A percentile compares a stretch with the other conserved stretches of the same genome.
These are phyloP conservation scores for Scaeva pyrastri DNA, from an alignment of 2,888 invertebrate species.

Conservation along the genomic window DNA sequence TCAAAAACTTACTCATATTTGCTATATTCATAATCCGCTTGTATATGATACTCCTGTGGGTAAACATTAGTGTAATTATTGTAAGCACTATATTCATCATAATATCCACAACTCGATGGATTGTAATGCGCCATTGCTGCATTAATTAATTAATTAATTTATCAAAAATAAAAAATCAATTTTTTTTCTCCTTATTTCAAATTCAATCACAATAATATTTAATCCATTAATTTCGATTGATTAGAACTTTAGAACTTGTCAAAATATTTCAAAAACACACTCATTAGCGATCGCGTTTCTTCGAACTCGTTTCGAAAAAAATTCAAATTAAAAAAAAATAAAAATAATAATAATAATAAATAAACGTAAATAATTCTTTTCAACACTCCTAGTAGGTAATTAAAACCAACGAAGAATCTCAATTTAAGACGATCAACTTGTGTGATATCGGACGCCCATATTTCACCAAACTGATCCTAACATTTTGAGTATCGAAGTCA, in stretches of 20 bases:
- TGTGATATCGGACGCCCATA: slow-evolving; percentile 69
- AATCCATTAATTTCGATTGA: not conserved
- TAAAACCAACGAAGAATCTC: not conserved
- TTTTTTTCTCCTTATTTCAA: not conserved
- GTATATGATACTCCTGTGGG: slow-evolving; percentile 83
- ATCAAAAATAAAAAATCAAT: not conserved
- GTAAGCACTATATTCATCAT: slow-evolving; percentile 82
- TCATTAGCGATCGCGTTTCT: slow-evolving; percentile 18
- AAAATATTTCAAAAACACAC: not conserved
- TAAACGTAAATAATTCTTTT: not conserved
- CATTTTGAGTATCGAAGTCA: slow-evolving; percentile 73
- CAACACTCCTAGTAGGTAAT: not conserved
- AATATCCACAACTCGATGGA: slow-evolving; percentile 83
- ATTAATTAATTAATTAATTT: not conserved
- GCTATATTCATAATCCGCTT: slow-evolving; percentile 82
- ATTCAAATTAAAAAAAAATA: not conserved
- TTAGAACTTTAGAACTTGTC: not conserved
- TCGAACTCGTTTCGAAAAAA: not conserved
- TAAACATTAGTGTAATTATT: slow-evolving; percentile 80
- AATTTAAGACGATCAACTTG: slow-evolving; percentile 52
- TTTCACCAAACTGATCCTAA: slow-evolving; percentile 72
- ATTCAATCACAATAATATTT: slow-evolving; percentile 3
- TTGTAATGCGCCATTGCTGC: slow-evolving; percentile 82
- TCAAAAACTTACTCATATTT: slow-evolving; percentile 82
- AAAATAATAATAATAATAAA: slow-evolving; percentile 1